Conservation (phyloP, 2,113 vertebrate species). For the Antigone vipio region DNA sequence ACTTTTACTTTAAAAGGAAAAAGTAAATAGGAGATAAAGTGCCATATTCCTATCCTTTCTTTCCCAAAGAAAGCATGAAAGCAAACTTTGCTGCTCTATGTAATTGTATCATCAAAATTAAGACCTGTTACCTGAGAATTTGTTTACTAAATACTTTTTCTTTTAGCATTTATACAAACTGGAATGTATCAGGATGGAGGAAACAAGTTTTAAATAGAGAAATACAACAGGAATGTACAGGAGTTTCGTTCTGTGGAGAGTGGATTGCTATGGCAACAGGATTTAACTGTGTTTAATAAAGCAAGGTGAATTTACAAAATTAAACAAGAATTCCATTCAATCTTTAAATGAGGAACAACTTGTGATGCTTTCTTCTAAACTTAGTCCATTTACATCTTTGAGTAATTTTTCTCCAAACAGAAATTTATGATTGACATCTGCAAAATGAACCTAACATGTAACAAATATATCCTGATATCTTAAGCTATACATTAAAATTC, state of each 20-base stretch:
- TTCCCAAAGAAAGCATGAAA: neutral
- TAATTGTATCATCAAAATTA: neutral
- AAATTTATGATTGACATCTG: neutral
- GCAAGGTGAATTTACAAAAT: neutral
- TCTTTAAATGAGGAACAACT: neutral
- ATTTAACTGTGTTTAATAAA: constrained; percentile 26
- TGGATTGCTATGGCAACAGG: constrained; percentile 5
- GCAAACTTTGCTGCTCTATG: neutral
- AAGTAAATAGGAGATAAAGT: neutral
- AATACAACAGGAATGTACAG: neutral
- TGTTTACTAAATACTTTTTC: neutral
- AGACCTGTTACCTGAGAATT: neutral
- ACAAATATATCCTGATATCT: neutral
- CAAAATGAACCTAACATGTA: neutral
- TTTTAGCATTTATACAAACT: neutral
- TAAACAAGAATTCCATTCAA: neutral
- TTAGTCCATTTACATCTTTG: neutral
- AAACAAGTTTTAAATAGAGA: neutral
- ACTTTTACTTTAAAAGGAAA: neutral
- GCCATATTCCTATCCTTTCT: neutral
- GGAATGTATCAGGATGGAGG: neutral
- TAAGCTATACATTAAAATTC: neutral
- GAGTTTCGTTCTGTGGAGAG: neutral
- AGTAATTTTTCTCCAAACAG: neutral
- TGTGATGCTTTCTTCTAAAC: neutral